Evolutionary conservation across 2,113 vertebrate genomes (phyloP).

Genomic region (Pyrgilauda ruficollis): DNA sequence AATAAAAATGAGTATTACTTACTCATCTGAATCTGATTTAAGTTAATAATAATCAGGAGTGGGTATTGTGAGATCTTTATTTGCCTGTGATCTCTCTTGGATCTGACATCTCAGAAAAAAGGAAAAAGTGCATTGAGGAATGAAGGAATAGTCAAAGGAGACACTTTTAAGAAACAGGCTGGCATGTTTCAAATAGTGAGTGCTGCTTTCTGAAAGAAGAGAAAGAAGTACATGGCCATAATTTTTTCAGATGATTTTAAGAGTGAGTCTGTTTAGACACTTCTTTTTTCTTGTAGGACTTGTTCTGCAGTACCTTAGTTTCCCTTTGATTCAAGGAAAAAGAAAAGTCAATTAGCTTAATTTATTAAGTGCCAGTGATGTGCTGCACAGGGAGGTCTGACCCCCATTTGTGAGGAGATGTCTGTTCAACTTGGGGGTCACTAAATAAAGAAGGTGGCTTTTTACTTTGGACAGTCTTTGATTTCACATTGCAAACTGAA

Average conservation of each 20-base stretch:
- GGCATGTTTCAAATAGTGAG: neutral
- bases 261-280: neutral
- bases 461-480: neutral
- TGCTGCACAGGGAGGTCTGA: fast-evolving
- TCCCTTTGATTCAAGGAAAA: neutral
- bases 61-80: neutral
- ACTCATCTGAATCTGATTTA: neutral
- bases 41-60: neutral
- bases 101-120: neutral
- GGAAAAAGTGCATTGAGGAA: neutral
- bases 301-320: neutral
- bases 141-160: neutral
- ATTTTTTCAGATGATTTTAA: neutral
- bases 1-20: neutral
- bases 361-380: neutral
- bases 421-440: neutral
- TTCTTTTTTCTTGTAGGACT: neutral
- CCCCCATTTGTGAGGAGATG: neutral
- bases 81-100: neutral
- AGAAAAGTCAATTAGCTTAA: neutral
- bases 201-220: neutral
- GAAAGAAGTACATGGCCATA: neutral
- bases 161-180: neutral
- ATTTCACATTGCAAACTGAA: neutral
- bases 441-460: neutral